Percentiles rank a stretch among this genome's conserved stretches.
Evolutionary conservation across 2,113 vertebrate genomes (phyloP).

Genomic region (Etia nguti): DNA sequence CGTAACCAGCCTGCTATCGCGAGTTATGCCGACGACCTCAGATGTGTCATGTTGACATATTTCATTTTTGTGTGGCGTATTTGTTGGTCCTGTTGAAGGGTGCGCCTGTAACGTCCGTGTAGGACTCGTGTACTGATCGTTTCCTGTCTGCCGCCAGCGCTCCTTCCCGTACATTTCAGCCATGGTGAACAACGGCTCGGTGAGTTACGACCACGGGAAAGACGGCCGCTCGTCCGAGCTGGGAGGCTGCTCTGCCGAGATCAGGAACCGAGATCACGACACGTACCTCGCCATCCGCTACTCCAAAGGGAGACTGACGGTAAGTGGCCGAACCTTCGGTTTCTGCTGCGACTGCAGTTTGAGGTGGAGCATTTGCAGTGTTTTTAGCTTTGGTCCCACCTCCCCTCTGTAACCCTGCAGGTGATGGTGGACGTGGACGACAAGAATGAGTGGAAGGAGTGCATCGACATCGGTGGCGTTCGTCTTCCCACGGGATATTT

Average conservation of each 20-base stretch:
- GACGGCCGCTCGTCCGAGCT: constrained; percentile 89
- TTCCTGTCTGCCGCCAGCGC: constrained; percentile 67
- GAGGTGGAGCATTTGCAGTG: neutral
- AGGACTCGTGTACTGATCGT: neutral
- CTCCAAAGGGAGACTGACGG: constrained; percentile 91
- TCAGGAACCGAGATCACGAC: constrained; percentile 90
- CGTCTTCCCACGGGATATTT: constrained; percentile 94
- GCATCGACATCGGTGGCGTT: constrained; percentile 91
- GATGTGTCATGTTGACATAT: neutral
- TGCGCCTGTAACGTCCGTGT: neutral
- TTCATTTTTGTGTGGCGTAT: neutral
- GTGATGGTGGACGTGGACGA: constrained; percentile 94
- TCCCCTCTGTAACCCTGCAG: constrained; percentile 50
- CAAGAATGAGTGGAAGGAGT: constrained; percentile 96
- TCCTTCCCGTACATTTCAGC: constrained; percentile 94
- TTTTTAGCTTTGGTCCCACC: neutral
- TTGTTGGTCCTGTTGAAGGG: neutral
- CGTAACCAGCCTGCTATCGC: neutral
- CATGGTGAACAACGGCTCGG: constrained; percentile 95
- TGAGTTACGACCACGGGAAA: constrained; percentile 92
- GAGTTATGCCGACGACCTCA: neutral
- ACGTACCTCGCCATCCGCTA: constrained; percentile 96
- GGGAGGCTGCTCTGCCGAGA: constrained; percentile 88
- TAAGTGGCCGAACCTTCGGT: constrained; percentile 48
- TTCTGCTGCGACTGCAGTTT: neutral